phyloP scores from a whole-genome alignment of 2,888 invertebrate genomes.

The Agrochola lota region DNA sequence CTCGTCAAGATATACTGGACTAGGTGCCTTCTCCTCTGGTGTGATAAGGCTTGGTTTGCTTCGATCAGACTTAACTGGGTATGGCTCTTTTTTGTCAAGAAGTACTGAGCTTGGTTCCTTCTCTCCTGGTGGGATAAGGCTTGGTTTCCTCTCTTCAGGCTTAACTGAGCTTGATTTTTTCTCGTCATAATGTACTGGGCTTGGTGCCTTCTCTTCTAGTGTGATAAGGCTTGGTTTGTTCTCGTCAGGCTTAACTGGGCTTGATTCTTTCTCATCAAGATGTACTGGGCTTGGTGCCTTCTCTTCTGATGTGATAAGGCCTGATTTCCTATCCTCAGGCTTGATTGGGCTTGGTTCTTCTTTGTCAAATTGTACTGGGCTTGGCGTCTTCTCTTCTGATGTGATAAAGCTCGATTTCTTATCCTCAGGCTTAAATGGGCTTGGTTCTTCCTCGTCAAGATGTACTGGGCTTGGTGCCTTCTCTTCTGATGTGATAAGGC shows the following conservation, averaged over 20 bases:
- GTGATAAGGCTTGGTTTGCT: not conserved
- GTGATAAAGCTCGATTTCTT: not conserved
- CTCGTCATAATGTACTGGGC: slow-evolving; percentile 16
- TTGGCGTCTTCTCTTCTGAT: not conserved
- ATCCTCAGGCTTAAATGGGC: too few relatives aligned
- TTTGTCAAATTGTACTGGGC: not conserved
- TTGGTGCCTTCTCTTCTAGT: slow-evolving; percentile 31
- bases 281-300: too few relatives aligned
- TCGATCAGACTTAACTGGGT: not conserved
- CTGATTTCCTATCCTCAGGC: accelerated
- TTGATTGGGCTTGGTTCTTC: not conserved
- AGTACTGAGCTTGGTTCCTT: not conserved
- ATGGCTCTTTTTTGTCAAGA: not conserved
- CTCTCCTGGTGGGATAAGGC: slow-evolving; percentile 2
- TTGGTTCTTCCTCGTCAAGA: not conserved
- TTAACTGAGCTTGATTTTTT: not conserved
- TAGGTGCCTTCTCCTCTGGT: too few relatives aligned
- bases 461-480: slow-evolving; percentile 36
- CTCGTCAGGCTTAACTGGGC: not conserved
- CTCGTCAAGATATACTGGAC: not conserved
- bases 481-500: slow-evolving; percentile 15
- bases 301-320: too few relatives aligned
- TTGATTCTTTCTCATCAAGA: not conserved
- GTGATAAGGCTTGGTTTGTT: slow-evolving; percentile 22
- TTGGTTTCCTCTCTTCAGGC: too few relatives aligned